Conservation (phyloP, 2,113 vertebrate genomes). For the Elaphurus davidianus region DNA sequence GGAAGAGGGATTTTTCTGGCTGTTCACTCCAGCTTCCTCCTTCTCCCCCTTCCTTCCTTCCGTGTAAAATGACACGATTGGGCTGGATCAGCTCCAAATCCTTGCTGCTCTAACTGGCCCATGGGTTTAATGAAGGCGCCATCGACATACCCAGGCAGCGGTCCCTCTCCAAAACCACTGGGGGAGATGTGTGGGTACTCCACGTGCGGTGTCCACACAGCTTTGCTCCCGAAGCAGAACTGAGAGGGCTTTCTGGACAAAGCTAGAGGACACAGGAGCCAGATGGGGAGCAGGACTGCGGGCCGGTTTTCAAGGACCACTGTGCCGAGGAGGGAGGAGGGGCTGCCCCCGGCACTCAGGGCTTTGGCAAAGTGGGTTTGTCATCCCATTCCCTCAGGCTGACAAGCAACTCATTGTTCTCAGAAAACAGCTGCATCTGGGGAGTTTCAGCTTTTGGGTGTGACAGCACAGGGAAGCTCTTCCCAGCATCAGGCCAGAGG, state of each 20-base stretch:
- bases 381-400: constrained; percentile 12
- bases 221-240: background rate
- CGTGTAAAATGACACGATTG: background rate
- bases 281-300: background rate
- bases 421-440: background rate
- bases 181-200: background rate
- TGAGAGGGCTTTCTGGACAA: background rate
- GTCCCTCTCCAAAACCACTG: background rate
- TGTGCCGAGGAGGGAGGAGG: background rate
- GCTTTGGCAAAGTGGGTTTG: constrained; percentile 30
- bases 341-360: background rate
- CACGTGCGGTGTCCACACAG: background rate
- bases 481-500: background rate
- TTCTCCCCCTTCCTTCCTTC: background rate
- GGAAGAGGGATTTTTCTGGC: background rate
- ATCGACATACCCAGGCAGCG: background rate
- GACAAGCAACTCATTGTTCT: constrained; percentile 42
- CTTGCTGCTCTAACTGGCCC: background rate
- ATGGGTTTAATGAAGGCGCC: background rate
- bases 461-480: background rate
- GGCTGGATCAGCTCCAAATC: background rate
- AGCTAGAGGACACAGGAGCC: background rate
- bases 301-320: constrained; percentile 19
- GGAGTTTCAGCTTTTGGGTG: background rate
- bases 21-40: background rate